Evolutionary conservation across 2,797 vertebrate genomes (phyloP), one percentile per base, ranked within the genome.

Genomic region (Enteromius anoplus): DNA sequence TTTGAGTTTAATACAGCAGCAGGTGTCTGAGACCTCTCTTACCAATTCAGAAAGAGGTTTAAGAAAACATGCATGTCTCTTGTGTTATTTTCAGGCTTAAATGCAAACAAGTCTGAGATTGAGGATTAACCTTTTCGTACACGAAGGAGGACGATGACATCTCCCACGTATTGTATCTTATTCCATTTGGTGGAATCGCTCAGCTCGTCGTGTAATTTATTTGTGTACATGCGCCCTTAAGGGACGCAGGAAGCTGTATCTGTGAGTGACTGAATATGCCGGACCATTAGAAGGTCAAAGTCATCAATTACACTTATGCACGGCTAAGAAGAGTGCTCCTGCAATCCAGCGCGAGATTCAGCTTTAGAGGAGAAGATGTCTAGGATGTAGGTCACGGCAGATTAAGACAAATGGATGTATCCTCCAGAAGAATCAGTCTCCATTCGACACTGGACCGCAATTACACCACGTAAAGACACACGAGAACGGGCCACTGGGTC

Each of bases 261-360:
- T 83, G 87, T 92, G 93, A 94, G 93, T 93, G 88, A 89, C 64
- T 87, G 92, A 90, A 92, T 93, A 87, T 88, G 80, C 91, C 83
- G 85, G 91, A 91, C 92, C 93, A 92, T 94, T 92, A 93, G 95
- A 97, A 97, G 95, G 93, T 96, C 95, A 96, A 73, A 90, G 81
- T 91, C 95, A 96, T 94, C 91, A 93, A 95, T 96, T 96, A 94
- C 92, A 91, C 89, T 96, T 95, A 95, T 92, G 93, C 94, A 92
- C 87, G 85, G 83, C 86, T 89, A 85, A 90, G 91, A 91, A 89
- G 93, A 91, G 92, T 85, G 90, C 65, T 89, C 51, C 88, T 89
- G 90, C 91, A 90, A 92, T 87, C 85, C 88, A 89, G 90, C 88
- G 87, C 91, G 89, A 91, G 92, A 92, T 91, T 92, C 86, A 83